Evolutionary conservation across 2,888 invertebrate genomes (phyloP).

Genomic region (Anagyrus pseudococci): DNA sequence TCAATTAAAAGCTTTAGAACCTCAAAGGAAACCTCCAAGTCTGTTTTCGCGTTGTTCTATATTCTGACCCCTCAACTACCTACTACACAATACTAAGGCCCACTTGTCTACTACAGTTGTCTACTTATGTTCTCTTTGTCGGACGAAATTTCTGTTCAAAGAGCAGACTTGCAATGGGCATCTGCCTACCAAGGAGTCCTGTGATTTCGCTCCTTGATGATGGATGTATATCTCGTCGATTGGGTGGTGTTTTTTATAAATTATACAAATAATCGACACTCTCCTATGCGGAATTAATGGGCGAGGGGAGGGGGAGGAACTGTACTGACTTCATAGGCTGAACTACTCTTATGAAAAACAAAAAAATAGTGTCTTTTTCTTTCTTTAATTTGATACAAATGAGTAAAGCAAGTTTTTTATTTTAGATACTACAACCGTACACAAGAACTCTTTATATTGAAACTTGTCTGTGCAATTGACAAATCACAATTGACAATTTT

Average conservation of each 20-base stretch:
- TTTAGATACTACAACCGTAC: conserved; percentile 33
- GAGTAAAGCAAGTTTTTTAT: conserved; percentile 30
- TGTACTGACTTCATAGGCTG: conserved; percentile 43
- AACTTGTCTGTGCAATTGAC: conserved; percentile 30
- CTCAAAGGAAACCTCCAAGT: conserved; percentile 80
- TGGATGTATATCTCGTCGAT: conserved; percentile 44
- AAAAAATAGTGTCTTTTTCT: conserved; percentile 23
- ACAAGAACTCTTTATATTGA: conserved; percentile 27
- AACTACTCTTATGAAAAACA: conserved; percentile 32
- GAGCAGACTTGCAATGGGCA: conserved; percentile 44
- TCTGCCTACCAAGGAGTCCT: conserved; percentile 46
- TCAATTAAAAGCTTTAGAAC: conserved; percentile 79
- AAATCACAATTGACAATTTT: conserved; percentile 26
- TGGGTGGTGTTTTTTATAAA: conserved; percentile 49
- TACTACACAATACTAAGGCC: conserved; percentile 46
- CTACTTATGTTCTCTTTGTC: conserved; percentile 54
- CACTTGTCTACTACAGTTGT: conserved; percentile 51
- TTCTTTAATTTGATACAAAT: conserved; percentile 36
- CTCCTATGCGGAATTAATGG: conserved; percentile 41
- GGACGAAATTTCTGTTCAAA: conserved; percentile 52
- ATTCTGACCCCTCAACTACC: conserved; percentile 75
- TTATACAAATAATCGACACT: conserved; percentile 44
- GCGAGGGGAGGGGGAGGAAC: conserved; percentile 43
- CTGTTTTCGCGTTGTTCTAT: conserved; percentile 87
- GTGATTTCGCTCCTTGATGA: conserved; percentile 53